Evolutionary conservation across 2,888 invertebrate genomes (phyloP), one percentile per base, ranked within the genome.

Genomic region (Magallana nippona): DNA sequence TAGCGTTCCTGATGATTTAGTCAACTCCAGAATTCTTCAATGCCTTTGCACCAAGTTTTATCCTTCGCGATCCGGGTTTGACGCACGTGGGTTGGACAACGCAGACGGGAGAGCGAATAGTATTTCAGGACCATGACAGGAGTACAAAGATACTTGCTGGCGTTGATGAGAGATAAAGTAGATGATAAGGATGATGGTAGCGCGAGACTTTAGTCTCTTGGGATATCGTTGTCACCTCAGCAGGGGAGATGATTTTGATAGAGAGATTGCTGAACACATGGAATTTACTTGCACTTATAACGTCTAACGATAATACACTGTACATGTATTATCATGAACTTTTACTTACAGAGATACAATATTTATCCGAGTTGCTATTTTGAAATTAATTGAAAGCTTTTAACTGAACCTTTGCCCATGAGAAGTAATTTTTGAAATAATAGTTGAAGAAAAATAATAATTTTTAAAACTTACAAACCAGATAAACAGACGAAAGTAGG

Each of bases 71-170:
- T 71, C 55, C 82, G 55, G 32, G 62, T 82, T 63, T 79, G 79
- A 82, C 82, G 82, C 71, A 82, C 71, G 82, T 82, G 82, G 82
- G 82, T 60, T 82, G 63, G 82, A 71, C 71, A 71, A 71, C 13
- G 10, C 19, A 71, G 71, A 71, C 22, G 1, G 27, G 32, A 71
- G 71, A 71, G 71, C 71, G 71, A 71, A 71, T 71, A 71, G 71
- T 71, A 71, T 71, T 71, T 71, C 71, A 71, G 27, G 22, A 32
- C 13, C 27, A 32, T 71, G 71, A 71, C 71, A 71, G 71, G 13
- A 71, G 71, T 27, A 71, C 27, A 27, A 22, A 71, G 22, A 71
- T 71, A 32, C 71, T 27, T 8, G 15, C 27, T 71, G 71, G 27
- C 71, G 71, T 71, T 71, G 71, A 71, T 71, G 71, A 13, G 27